phyloP scores from a whole-genome alignment of 2,888 invertebrate species.

The Drosophila subsilvestris region DNA sequence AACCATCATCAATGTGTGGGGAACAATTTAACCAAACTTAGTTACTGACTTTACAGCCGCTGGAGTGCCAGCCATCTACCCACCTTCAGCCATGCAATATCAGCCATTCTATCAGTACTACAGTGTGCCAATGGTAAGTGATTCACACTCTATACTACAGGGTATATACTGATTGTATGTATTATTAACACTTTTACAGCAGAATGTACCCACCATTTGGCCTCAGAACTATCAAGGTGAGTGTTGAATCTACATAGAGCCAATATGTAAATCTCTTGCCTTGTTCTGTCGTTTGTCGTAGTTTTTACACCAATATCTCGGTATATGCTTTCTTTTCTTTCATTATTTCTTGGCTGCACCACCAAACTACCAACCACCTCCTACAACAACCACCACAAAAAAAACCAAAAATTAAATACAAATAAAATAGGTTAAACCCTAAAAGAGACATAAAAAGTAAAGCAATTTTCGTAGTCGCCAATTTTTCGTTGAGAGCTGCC shows the following conservation, averaged over 20 bases:
- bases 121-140: slow-evolving; percentile 85
- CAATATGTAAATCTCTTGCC: slow-evolving; percentile 29
- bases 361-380: slow-evolving; percentile 46
- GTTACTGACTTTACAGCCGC: slow-evolving; percentile 83
- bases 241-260: slow-evolving; percentile 53
- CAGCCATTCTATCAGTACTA: slow-evolving; percentile 85
- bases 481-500: slow-evolving; percentile 77
- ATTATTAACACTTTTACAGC: slow-evolving; percentile 18
- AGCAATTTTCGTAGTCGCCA: slow-evolving; percentile 73
- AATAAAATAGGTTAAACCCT: slow-evolving; percentile 46
- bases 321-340: slow-evolving; percentile 64
- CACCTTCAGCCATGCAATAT: slow-evolving; percentile 85
- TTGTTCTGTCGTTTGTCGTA: slow-evolving; percentile 44
- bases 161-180: slow-evolving; percentile 6
- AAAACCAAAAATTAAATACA: slow-evolving; percentile 31
- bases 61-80: slow-evolving; percentile 85
- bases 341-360: slow-evolving; percentile 52
- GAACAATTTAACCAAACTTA: slow-evolving; percentile 71
- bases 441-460: slow-evolving; percentile 40
- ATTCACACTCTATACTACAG: neutral
- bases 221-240: slow-evolving; percentile 85
- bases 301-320: slow-evolving; percentile 43
- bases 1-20: slow-evolving; percentile 40
- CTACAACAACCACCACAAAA: slow-evolving; percentile 39
- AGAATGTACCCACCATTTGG: slow-evolving; percentile 85